Evolutionary conservation across 2,797 vertebrate genomes (phyloP), one percentile per base, ranked within the genome.

Genomic region (Eremophila alpestris): DNA sequence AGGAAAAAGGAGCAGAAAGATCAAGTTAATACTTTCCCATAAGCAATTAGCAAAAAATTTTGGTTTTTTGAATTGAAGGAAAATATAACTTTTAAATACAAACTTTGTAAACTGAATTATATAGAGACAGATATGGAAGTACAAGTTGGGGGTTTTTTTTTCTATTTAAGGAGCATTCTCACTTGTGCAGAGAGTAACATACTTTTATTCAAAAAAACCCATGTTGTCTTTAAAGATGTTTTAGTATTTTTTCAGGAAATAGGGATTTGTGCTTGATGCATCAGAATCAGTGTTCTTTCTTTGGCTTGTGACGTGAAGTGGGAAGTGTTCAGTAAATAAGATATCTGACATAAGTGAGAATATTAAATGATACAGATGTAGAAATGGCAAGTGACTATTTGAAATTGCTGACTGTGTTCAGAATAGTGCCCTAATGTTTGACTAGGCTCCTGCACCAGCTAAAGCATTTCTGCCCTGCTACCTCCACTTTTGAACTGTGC

Each of bases 391-490:
- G 11, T 83, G 43, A 86, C 20, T 6, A 14, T 85, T 71, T 86
- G 62, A 65, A 86, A 48, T n/a, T 75, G 52, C n/a, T 93, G 49
- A 41, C 14, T 1, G 0, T 94, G 21, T 86, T 89, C 18, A 62
- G 54, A 85, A 45, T 75, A 85, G 46, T 62, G 68, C 43, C 40
- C 0, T 0, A 78, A 60, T 77, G 26, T 86, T 74, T 94, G 81
- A 64, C 23, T 91, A 68, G 77, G 73, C 65, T 94, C 51, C 83
- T 97, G 90, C 68, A 80, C 45, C 60, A 80, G 46, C 41, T 63
- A 74, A 83, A 80, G 32, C 62, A 69, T 93, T 97, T 95, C 93
- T 95, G 62, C 93, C 89, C 84, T 92, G 91, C 94, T 95, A 84
- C 84, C 82, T 85, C 46, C 38, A 36, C 52, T 74, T 91, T 23